Conservation (phyloP, 2,113 vertebrate species). For the Anarrhichthys ocellatus region DNA sequence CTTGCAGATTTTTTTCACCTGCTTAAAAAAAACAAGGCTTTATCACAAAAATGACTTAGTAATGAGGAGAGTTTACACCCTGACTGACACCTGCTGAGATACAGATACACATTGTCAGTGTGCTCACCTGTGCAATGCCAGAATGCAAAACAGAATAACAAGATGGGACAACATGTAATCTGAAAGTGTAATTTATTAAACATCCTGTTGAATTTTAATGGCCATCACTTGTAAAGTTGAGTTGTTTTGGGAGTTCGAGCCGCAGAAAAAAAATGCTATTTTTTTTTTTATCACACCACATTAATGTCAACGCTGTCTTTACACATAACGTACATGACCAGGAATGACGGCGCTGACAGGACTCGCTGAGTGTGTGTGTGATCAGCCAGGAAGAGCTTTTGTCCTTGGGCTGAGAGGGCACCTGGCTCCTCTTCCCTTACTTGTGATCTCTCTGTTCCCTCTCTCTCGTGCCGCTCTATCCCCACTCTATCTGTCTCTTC, state of each 20-base stretch:
- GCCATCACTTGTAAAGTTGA: conserved; percentile 64
- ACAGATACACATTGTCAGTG: conserved; percentile 59
- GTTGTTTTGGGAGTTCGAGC: conserved; percentile 66
- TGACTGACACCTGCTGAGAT: conserved; percentile 72
- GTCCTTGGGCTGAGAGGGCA: conserved; percentile 84
- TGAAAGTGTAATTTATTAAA: conserved; percentile 81
- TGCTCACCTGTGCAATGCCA: conserved; percentile 56
- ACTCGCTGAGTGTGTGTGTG: conserved; percentile 50
- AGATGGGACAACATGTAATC: conserved; percentile 77
- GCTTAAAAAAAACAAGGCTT: background rate
- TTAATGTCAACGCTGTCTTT: conserved; percentile 71
- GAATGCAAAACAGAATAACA: conserved; percentile 77
- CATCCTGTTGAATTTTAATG: conserved; percentile 79
- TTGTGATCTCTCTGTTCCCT: conserved; percentile 82
- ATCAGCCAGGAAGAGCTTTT: conserved; percentile 82
- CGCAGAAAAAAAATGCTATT: conserved; percentile 21
- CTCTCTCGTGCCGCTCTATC: conserved; percentile 76
- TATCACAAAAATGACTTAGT: conserved; percentile 31
- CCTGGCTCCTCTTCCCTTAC: conserved; percentile 80
- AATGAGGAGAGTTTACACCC: conserved; percentile 31
- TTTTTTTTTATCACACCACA: conserved; percentile 65
- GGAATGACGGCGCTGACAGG: conserved; percentile 76
- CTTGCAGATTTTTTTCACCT: background rate
- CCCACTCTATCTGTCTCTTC: conserved; percentile 81
- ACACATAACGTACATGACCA: conserved; percentile 66